phyloP scores from a whole-genome alignment of 1,140 invertebrate species.

The Penaeus japonicus region DNA sequence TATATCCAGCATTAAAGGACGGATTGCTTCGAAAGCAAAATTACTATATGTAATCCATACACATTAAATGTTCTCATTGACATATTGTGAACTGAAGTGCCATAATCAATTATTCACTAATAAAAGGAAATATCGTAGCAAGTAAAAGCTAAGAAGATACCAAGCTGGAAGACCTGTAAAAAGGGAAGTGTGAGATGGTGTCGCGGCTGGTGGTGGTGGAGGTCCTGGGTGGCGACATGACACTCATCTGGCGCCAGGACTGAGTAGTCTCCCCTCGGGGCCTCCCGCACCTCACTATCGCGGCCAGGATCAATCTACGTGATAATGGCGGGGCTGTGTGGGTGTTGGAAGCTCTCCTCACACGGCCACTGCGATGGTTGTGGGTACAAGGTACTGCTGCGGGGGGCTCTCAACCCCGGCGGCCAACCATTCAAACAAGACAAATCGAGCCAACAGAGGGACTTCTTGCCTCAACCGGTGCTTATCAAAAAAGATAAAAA shows the following conservation, averaged over 20 bases:
- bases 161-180: no score
- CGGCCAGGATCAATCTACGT: not conserved
- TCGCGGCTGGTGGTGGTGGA: no score
- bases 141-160: no score
- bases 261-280: not conserved
- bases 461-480: constrained; percentile 30
- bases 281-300: not conserved
- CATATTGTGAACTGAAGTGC: no score
- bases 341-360: constrained; percentile 56
- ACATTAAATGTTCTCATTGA: no score
- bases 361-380: constrained; percentile 57
- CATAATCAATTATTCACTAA: no score
- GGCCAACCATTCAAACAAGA: constrained; percentile 21
- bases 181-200: no score
- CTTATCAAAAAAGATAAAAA: constrained; percentile 34
- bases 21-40: no score
- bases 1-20: no score
- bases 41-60: no score
- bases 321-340: constrained; percentile 57
- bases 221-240: no score
- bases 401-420: constrained; percentile 53
- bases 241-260: not conserved
- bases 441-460: not conserved
- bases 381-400: constrained; percentile 58
- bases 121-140: no score